A percentile compares a stretch with the other conserved stretches of the same genome.
Conservation (phyloP, 1,140 invertebrate species). For the Drosophila asahinai region DNA sequence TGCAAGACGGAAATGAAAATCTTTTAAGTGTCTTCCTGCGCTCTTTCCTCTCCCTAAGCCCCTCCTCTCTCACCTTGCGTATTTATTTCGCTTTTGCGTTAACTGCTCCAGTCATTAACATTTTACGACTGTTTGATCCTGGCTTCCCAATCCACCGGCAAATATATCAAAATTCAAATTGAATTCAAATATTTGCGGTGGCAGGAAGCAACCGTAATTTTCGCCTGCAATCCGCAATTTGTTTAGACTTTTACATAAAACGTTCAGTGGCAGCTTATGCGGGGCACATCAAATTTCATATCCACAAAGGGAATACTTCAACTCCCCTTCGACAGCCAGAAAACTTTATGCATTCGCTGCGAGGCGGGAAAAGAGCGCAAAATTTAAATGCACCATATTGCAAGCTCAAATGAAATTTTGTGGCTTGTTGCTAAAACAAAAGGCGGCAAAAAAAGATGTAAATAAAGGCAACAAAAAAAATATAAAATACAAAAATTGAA, state of each 20-base stretch:
- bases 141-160: conserved; percentile 6
- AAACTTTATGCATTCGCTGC: conserved; percentile 39
- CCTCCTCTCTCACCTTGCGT: neutral
- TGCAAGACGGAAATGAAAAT: conserved; percentile 28
- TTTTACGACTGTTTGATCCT: conserved; percentile 61
- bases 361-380: conserved; percentile 16
- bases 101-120: conserved; percentile 73
- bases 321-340: conserved; percentile 22
- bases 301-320: conserved; percentile 27
- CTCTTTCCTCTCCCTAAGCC: no score
- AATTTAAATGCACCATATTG: conserved; percentile 79
- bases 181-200: conserved; percentile 72
- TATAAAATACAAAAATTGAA: conserved; percentile 24
- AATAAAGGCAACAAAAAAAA: conserved; percentile 16
- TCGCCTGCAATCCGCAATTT: conserved; percentile 58
- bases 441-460: conserved; percentile 40
- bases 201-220: conserved; percentile 23
- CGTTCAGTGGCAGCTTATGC: conserved; percentile 17
- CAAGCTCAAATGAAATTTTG: conserved; percentile 81
- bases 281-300: conserved; percentile 64
- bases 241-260: conserved; percentile 62
- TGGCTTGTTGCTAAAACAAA: conserved; percentile 68
- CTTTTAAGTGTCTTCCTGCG: conserved; percentile 5
- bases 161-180: conserved; percentile 61
- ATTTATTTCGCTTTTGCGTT: conserved; percentile 55